Evolutionary conservation across 2,888 invertebrate species (phyloP).

Genomic region (Noctua comes): DNA sequence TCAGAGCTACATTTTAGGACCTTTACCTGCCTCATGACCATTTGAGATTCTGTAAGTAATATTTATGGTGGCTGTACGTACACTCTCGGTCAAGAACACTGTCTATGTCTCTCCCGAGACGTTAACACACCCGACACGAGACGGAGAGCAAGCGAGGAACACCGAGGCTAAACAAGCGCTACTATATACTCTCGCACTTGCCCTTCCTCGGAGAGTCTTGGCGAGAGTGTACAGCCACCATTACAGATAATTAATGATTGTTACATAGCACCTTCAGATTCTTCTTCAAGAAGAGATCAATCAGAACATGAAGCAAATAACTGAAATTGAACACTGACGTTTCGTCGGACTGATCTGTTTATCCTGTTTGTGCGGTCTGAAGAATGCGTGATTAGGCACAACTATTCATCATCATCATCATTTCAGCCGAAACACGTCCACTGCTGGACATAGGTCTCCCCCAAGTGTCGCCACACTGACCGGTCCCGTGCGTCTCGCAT

Average conservation of each 20-base stretch:
- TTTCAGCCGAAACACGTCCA: too few relatives aligned
- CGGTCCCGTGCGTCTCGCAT: too few relatives aligned
- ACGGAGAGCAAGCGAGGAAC: neutral
- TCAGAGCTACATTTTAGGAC: neutral
- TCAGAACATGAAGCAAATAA: neutral
- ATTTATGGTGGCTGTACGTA: neutral
- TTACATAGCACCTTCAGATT: neutral
- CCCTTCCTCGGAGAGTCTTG: neutral
- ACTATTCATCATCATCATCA: too few relatives aligned
- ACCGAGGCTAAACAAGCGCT: neutral
- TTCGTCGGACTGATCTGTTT: too few relatives aligned
- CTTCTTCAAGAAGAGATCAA: neutral
- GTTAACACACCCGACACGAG: neutral
- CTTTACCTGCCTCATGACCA: neutral
- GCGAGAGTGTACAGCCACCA: neutral
- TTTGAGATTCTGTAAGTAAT: conserved; percentile 1
- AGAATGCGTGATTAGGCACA: too few relatives aligned
- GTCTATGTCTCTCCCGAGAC: neutral
- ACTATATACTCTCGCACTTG: neutral
- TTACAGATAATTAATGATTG: neutral
- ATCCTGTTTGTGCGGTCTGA: too few relatives aligned
- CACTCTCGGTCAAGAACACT: neutral
- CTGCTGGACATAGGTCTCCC: too few relatives aligned
- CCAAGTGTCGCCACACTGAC: too few relatives aligned
- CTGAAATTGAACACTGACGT: too few relatives aligned